Percentiles rank a stretch among this genome's conserved stretches.
Conservation (phyloP, 2,113 vertebrate species). For the Laticauda laticaudata region DNA sequence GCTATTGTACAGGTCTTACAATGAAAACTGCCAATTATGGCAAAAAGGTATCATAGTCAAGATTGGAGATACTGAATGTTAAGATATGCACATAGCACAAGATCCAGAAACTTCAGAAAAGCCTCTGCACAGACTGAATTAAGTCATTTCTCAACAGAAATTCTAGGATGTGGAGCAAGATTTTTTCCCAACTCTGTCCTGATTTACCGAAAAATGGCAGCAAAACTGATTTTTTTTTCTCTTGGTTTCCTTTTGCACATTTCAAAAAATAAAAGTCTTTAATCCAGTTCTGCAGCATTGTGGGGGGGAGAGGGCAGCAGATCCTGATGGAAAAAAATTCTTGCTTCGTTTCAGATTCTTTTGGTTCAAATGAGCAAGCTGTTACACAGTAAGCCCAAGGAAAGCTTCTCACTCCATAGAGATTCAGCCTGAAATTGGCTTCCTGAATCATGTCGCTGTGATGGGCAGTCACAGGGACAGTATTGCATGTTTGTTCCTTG, state of each 20-base stretch:
- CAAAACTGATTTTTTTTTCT: not conserved
- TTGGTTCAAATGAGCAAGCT: not conserved
- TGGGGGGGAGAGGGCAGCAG: not conserved
- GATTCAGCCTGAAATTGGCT: not conserved
- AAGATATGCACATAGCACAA: not conserved
- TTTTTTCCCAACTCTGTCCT: not conserved
- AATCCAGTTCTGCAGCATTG: not conserved
- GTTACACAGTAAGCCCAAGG: not conserved
- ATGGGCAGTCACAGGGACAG: not conserved
- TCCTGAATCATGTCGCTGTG: not conserved
- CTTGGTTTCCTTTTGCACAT: not conserved
- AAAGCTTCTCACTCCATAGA: not conserved
- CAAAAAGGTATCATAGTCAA: not conserved
- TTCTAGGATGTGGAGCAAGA: not conserved
- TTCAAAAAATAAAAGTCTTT: not conserved
- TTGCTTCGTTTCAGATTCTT: not conserved
- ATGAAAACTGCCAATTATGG: not conserved
- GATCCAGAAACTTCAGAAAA: not conserved
- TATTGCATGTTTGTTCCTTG: not conserved
- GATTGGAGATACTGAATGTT: not conserved
- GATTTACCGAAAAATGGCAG: not conserved
- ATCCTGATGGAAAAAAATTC: not conserved
- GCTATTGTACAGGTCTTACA: not conserved
- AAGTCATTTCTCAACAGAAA: not conserved
- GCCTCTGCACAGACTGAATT: not conserved